Base-by-base conservation (phyloP, 2,888 invertebrate species). In the Melanargia galathea region DNA sequence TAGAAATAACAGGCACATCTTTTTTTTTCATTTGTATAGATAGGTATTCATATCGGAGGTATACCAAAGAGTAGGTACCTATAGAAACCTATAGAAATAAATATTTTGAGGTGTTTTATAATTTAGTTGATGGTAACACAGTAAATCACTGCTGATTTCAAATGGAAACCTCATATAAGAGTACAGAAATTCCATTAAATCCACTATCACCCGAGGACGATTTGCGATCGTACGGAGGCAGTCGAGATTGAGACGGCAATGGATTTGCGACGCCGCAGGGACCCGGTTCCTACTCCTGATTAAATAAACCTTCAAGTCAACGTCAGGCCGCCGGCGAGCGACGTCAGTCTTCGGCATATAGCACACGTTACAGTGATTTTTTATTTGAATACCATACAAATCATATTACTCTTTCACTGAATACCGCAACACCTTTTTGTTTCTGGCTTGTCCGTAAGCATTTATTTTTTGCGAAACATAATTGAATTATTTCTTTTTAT, bases 301-400 rank as follows among this genome's bases (percentile, higher is more conserved):
- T 90, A 91, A 91, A 91, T 90, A 90, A 90, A 90, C 83, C 84
- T 87, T 88, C 89, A 87, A 73, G 76, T 72, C 69, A 67, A 80
- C 73, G 85, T 87, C 90, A 83, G 55, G 87, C 88, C 87, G 75
- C 79, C 76, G 86, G 88, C 84, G 64, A 67, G 66, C 30, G 63
- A 62, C 73, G 86, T 80, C 87, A 77, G 71, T 81, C 81, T 77
- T 75, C 75, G 81, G 81, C 86, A 87, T 83, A 84, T 84, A 77
- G 48, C 66, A 83, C 84, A 86, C 84, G 48, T 18, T 56, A 46
- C 30, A 45, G 73, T 72, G 66, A 70, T 69, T 73, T 60, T 73
- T 71, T 73, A 72, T 76, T 73, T 71, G 70, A 71, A 63, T 65
- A 59, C 51, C 71, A n/a, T n/a, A n/a, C n/a, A 72, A 75, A 73